phyloP scores from a whole-genome alignment of 1,140 invertebrate species.

The Triops cancriformis region DNA sequence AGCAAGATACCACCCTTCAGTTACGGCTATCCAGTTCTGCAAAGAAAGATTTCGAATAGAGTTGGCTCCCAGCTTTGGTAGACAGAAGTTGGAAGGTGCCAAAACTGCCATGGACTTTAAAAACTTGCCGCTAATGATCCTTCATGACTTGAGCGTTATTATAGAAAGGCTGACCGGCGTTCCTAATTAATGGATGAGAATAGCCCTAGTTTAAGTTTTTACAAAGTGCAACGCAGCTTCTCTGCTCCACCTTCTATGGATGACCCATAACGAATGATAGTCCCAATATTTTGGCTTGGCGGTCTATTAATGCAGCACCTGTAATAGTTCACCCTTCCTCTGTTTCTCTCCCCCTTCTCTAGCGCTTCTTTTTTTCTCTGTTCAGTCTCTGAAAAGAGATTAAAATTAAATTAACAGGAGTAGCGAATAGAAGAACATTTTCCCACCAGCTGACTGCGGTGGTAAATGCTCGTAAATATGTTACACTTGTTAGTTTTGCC shows the following conservation, averaged over 20 bases:
- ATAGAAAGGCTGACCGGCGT: neutral
- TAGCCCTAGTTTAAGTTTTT: neutral
- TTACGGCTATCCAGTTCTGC: neutral
- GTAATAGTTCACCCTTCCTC: no score
- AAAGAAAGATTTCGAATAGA: neutral
- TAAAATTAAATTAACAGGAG: neutral
- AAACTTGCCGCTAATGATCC: conserved; percentile 9
- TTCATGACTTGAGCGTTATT: neutral
- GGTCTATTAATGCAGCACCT: neutral
- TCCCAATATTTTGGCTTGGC: neutral
- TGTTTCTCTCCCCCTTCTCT: no score
- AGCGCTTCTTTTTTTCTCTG: no score
- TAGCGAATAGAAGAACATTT: neutral
- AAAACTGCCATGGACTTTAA: neutral
- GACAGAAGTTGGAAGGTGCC: neutral
- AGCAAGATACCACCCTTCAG: neutral
- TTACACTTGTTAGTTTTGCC: neutral
- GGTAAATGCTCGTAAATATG: neutral
- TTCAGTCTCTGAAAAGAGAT: neutral
- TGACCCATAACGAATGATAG: neutral
- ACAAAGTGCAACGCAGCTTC: neutral
- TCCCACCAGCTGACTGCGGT: neutral
- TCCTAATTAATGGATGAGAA: neutral
- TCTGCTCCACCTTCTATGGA: neutral
- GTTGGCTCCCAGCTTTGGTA: neutral